These are phyloP conservation scores for Trogon melanurus DNA, from an alignment of 2,113 vertebrate genomes.

Conservation along the genomic window DNA sequence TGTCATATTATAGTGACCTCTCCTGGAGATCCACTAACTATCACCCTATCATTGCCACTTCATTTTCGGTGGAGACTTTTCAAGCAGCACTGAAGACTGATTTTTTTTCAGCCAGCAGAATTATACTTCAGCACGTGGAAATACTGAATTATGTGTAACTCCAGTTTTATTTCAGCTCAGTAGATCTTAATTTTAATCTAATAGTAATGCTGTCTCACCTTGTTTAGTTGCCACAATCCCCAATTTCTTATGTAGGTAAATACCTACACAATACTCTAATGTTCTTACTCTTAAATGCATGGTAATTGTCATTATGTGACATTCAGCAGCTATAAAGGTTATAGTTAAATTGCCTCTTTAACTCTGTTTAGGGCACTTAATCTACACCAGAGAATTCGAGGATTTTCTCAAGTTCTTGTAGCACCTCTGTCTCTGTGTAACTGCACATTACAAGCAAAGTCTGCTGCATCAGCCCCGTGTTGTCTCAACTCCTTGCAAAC, in stretches of 20 bases:
- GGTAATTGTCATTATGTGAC: not conserved
- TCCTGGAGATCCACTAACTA: not conserved
- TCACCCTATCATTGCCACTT: rapidly evolving
- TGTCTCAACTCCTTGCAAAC: not conserved
- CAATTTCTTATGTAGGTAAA: not conserved
- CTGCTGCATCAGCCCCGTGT: not conserved
- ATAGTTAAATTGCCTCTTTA: slow-evolving; percentile 9
- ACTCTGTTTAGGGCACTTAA: slow-evolving; percentile 4
- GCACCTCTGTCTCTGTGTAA: not conserved
- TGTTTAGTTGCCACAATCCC: not conserved
- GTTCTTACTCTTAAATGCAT: not conserved
- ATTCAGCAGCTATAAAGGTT: not conserved
- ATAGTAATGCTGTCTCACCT: not conserved
- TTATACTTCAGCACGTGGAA: not conserved
- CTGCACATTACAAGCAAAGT: not conserved
- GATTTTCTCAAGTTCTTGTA: slow-evolving; percentile 25
- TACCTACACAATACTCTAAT: not conserved
- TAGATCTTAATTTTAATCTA: not conserved
- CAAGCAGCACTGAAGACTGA: not conserved
- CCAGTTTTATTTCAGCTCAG: not conserved
- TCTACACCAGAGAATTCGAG: not conserved
- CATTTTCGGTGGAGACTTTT: not conserved
- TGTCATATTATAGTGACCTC: not conserved
- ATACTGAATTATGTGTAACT: not conserved
- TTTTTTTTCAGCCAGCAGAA: not conserved